These are phyloP conservation scores for Sebastes taczanowskii DNA, from an alignment of 2,797 vertebrate genomes.

Conservation along the genomic window DNA sequence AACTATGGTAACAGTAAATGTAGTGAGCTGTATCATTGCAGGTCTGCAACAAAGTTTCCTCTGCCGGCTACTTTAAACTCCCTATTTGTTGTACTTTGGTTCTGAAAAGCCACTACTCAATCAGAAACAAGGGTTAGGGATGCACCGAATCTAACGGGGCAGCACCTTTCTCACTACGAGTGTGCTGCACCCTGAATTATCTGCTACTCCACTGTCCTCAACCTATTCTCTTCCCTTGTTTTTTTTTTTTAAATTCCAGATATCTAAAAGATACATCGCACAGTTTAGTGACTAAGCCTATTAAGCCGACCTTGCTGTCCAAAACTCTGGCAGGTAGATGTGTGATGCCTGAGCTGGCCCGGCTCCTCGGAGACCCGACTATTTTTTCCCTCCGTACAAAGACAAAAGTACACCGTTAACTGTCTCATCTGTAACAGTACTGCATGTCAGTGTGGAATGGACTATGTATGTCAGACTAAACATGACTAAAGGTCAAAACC, in stretches of 20 bases:
- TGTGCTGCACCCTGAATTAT: background rate
- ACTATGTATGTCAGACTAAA: background rate
- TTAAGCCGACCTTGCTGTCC: constrained; percentile 1
- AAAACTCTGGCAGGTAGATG: constrained; percentile 5
- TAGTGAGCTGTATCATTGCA: background rate
- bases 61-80: background rate
- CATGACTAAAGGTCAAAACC: background rate
- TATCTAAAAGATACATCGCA: background rate
- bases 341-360: background rate
- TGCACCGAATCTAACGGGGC: background rate
- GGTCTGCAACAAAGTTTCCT: background rate
- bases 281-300: constrained; percentile 2
- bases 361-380: background rate
- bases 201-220: background rate
- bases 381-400: background rate
- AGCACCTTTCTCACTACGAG: background rate
- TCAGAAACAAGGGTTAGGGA: background rate
- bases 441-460: background rate
- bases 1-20: background rate
- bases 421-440: background rate
- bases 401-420: background rate
- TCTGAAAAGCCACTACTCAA: background rate
- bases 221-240: background rate
- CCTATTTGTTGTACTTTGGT: background rate
- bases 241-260: background rate